Base-by-base conservation (phyloP, 1,140 invertebrate genomes). In the Eufriesea mexicana region DNA sequence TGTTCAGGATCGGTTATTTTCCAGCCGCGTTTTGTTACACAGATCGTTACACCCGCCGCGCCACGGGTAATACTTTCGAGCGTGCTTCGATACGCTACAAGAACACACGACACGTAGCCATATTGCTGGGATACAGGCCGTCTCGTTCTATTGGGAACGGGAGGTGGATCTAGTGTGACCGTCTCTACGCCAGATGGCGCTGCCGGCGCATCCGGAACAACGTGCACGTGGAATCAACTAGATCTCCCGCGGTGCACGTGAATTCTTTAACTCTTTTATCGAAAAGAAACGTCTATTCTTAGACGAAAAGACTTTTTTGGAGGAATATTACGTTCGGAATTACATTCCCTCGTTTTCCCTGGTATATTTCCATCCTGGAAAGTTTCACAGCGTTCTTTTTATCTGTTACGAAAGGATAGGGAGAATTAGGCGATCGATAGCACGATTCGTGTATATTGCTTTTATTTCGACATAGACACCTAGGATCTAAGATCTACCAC, bases 381-480 rank as follows among this genome's bases (percentile, higher is more conserved):
- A 35, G 4, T 35, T 35, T 35, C 4, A 4, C 35, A 4, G n/a
- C n/a, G 35, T 35, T 35, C 35, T 35, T 35, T 35, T 1, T 35
- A 2, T 35, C 35, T n/a, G n/a, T n/a, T n/a, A n/a, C 35, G 35
- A 0, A 59, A 25, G 4, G 7, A 54, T 54, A 20, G 25, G 2
- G 45, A 14, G 28, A 35, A 20, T 9, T 6, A 42, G 10, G n/a
- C 20, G 47, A 68, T 0, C 7, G 20, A 47, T 47, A 47, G 23
- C n/a, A 47, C 9, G 47, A 2, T 4, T 54, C 23, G 28, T 12
- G 45, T 20, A 84, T 80, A 80, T 86, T 77, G 57, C 51, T 70
- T 61, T 87, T 87, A 83, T 87, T 89, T 84, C 35, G 62, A 86
- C 84, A 78, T 88, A 74, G 85, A 89, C 87, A 86, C 49, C 51